Evolutionary conservation across 2,113 vertebrate genomes (phyloP).

Genomic region (Ophthalmolycus amberensis): DNA sequence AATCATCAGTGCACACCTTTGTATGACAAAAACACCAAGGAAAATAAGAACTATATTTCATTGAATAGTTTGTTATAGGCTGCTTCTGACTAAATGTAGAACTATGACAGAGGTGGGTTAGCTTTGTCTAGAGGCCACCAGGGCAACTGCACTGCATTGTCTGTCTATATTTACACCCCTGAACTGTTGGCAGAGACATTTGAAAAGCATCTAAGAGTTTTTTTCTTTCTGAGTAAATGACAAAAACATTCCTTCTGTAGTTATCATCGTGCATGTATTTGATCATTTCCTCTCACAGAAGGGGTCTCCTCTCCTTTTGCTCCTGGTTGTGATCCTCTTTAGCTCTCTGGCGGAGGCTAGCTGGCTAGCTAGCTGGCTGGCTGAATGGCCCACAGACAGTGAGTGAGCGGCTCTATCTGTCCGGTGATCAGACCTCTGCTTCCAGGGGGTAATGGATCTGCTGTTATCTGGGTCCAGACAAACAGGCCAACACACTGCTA

Average conservation of each 20-base stretch:
- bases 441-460: conserved; percentile 83
- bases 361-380: conserved; percentile 12
- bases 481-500: conserved; percentile 79
- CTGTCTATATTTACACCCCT: not conserved
- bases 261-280: conserved; percentile 14
- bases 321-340: conserved; percentile 65
- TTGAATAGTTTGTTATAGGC: not conserved
- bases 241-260: not conserved
- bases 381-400: conserved; percentile 70
- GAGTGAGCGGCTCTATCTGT: conserved; percentile 77
- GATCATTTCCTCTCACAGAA: conserved; percentile 50
- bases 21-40: not conserved
- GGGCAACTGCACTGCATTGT: not conserved
- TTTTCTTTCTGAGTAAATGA: not conserved
- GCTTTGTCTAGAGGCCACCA: too few relatives aligned
- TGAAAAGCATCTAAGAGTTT: not conserved
- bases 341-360: conserved; percentile 54
- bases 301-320: conserved; percentile 41
- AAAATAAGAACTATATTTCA: not conserved
- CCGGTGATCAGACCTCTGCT: conserved; percentile 77
- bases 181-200: not conserved
- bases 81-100: too few relatives aligned
- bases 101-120: too few relatives aligned
- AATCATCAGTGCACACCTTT: not conserved
- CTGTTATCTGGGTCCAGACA: conserved; percentile 81